Conservation (phyloP, 2,797 vertebrate species). For the Eospalax fontanierii region DNA sequence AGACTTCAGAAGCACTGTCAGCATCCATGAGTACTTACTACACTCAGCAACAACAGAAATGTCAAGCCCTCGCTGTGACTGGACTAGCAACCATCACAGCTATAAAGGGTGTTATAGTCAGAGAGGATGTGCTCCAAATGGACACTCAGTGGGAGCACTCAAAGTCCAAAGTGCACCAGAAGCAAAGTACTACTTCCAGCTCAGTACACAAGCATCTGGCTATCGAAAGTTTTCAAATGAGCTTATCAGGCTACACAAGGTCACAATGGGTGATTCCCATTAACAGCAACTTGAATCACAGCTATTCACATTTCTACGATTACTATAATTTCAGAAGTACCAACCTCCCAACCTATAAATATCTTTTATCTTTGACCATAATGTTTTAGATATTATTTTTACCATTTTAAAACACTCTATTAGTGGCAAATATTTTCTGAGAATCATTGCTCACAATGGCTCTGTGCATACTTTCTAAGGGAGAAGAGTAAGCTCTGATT, state of each 20-base stretch:
- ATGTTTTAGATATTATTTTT: slow-evolving; percentile 64
- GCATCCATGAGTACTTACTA: neutral
- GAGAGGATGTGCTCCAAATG: neutral
- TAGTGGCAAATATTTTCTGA: slow-evolving; percentile 36
- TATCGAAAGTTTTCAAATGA: neutral
- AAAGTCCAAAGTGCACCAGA: slow-evolving; percentile 40
- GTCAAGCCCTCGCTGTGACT: slow-evolving; percentile 11
- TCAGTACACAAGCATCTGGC: neutral
- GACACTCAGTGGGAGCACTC: neutral
- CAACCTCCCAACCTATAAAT: slow-evolving; percentile 32
- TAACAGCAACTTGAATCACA: neutral
- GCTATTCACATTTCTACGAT: slow-evolving; percentile 51
- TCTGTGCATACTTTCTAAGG: slow-evolving; percentile 41
- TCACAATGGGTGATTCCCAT: neutral
- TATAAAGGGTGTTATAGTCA: slow-evolving; percentile 32
- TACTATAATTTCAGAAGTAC: slow-evolving; percentile 41
- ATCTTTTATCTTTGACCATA: slow-evolving; percentile 27
- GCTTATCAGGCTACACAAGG: neutral
- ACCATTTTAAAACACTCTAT: slow-evolving; percentile 49
- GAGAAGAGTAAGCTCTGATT: neutral
- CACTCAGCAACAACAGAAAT: slow-evolving; percentile 54
- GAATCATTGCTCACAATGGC: slow-evolving; percentile 19
- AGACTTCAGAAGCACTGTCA: neutral
- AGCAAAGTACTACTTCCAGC: slow-evolving; percentile 38
- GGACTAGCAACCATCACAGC: neutral